These are phyloP conservation scores for Urocynchramus pylzowi DNA, from an alignment of 2,113 vertebrate species.

Conservation along the genomic window DNA sequence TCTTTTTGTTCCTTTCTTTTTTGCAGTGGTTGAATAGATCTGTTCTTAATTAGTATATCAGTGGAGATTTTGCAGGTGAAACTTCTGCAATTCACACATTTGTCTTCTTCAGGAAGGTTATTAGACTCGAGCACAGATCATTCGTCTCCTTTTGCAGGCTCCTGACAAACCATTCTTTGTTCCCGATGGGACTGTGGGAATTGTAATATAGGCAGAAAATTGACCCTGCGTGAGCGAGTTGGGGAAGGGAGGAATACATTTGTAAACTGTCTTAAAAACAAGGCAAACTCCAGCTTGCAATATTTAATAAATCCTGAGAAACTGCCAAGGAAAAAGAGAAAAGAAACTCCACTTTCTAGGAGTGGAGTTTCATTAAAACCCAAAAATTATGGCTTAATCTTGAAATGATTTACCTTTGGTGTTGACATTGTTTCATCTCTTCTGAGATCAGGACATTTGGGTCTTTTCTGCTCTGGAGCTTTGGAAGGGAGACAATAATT, in stretches of 20 bases:
- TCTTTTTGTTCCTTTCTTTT: not conserved
- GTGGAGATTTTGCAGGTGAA: conserved; percentile 54
- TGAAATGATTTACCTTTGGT: not conserved
- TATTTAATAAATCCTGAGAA: not conserved
- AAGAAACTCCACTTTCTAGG: not conserved
- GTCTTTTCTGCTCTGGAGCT: not conserved
- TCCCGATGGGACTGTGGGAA: conserved; percentile 6
- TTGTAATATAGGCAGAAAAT: conserved; percentile 39
- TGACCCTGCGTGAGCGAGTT: not conserved
- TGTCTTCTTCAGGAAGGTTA: conserved; percentile 57
- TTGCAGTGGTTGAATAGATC: not conserved
- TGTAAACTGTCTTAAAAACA: not conserved
- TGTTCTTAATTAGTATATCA: conserved; percentile 50
- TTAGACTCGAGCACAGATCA: conserved; percentile 38
- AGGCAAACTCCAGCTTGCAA: not conserved
- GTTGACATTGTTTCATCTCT: not conserved
- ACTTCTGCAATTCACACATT: conserved; percentile 57
- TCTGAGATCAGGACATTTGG: not conserved
- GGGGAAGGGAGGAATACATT: not conserved
- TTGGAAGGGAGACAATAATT: not conserved
- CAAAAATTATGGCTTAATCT: not conserved
- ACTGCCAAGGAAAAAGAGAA: not conserved
- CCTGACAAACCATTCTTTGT: not conserved
- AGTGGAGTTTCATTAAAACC: not conserved
- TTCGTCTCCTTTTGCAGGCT: conserved; percentile 56